Base-by-base conservation (phyloP, 2,113 vertebrate genomes). In the Cervus canadensis region DNA sequence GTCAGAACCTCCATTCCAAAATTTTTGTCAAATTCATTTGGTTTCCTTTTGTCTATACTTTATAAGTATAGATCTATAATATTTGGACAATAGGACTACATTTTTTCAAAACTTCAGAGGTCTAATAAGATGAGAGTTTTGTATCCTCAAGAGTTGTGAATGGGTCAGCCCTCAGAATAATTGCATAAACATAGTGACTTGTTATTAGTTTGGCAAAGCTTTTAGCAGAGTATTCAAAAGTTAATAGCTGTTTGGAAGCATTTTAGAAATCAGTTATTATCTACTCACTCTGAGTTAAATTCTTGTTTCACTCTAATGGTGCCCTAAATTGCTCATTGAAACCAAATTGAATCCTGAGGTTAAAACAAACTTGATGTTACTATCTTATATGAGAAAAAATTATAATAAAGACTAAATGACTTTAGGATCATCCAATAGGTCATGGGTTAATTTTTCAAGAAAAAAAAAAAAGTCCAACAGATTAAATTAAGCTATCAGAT, bases 401-500 rank as follows among this genome's bases (percentile, higher is more conserved):
- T 87, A 91, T 89, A 82, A 93, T 59, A 91, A 95, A 87, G n/a
- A 71, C 43, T 62, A 45, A 36, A 89, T 89, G 50, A 57, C 26
- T 52, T 93, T 81, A 84, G 7, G 52, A 62, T 81, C 36, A 93
- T 79, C 43, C 21, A 94, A 64, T n/a, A 97, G 57, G 83, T 94
- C 78, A 91, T 23, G 2, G 14, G 7, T 33, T 43, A 60, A 74
- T 23, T 74, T 67, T n/a, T 26, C 12, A 6, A 21, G 71, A 0
- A 76, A 74, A 74, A 76, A 71, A 23, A 67, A 28, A 82, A 85
- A 59, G 4, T 12, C 16, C 28, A 92, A 52, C 17, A 45, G 19
- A 87, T 91, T 86, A 86, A 81, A 93, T 48, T 95, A 83, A 60
- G 57, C 50, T 97, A 91, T 48, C 92, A 94, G 95, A 87, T 56